A percentile compares a stretch with the other conserved stretches of the same genome.
Evolutionary conservation across 2,113 vertebrate genomes (phyloP).

Genomic region (Neodontobutis hainanensis): DNA sequence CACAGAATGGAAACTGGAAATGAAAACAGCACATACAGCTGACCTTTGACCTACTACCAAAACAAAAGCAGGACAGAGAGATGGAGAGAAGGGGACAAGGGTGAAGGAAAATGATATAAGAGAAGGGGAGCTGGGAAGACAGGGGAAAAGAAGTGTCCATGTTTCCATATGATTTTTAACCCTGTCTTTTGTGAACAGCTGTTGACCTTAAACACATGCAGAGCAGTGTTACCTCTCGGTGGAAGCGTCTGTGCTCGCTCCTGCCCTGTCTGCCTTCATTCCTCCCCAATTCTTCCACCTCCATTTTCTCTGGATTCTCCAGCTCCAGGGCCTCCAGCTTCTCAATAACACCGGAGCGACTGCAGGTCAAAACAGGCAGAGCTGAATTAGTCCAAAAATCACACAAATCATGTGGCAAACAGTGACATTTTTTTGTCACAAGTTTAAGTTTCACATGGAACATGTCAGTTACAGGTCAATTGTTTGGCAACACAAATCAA

Average conservation of each 20-base stretch:
- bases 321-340: constrained; percentile 84
- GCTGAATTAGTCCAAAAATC: neutral
- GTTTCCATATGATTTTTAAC: constrained; percentile 16
- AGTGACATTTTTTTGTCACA: too few relatives aligned
- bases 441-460: too few relatives aligned
- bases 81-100: constrained; percentile 15
- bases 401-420: too few relatives aligned
- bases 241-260: constrained; percentile 76
- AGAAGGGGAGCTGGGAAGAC: neutral
- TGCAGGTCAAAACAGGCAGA: constrained; percentile 36
- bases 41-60: constrained; percentile 61
- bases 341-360: constrained; percentile 83
- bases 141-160: constrained; percentile 1
- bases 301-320: constrained; percentile 82
- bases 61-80: constrained; percentile 64
- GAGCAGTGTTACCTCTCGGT: constrained; percentile 71
- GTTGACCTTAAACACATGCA: constrained; percentile 4
- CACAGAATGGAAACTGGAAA: constrained; percentile 73
- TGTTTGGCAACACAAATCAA: too few relatives aligned
- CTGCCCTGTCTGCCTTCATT: constrained; percentile 75
- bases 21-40: constrained; percentile 59
- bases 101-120: constrained; percentile 35
- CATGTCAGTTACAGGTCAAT: too few relatives aligned
- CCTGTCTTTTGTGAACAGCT: constrained; percentile 10
- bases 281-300: constrained; percentile 72